Evolutionary conservation across 2,888 invertebrate genomes (phyloP).

Genomic region (Oscheius sp.): DNA sequence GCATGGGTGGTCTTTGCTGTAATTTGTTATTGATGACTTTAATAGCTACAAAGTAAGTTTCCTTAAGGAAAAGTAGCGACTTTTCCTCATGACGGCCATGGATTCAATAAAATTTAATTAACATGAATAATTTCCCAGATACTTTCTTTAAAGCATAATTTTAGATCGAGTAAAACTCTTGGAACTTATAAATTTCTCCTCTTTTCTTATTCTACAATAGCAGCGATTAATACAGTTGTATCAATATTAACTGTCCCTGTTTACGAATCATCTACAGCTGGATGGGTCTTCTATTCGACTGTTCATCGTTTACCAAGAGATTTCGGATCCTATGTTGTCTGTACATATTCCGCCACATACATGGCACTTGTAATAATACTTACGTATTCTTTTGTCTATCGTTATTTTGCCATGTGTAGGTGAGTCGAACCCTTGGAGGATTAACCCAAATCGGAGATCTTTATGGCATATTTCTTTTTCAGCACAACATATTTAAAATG

Average conservation of each 20-base stretch:
- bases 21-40: not conserved
- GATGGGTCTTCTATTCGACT: slow-evolving; percentile 20
- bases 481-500: not conserved
- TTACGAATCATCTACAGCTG: not conserved
- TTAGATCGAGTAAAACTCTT: not conserved
- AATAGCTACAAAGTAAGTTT: not conserved
- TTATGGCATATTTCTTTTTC: too few species aligned
- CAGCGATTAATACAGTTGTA: not conserved
- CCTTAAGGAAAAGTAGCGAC: too few species aligned
- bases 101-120: too few species aligned
- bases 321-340: slow-evolving; percentile 2
- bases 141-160: not conserved
- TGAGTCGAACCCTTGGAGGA: too few species aligned
- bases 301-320: slow-evolving; percentile 1
- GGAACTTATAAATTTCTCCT: slow-evolving; percentile 11
- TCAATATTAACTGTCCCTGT: not conserved
- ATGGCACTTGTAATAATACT: slow-evolving; percentile 8
- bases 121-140: too few species aligned
- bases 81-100: too few species aligned
- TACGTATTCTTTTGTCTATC: slow-evolving; percentile 13
- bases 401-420: slow-evolving; percentile 13
- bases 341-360: slow-evolving; percentile 1
- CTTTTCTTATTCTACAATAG: not conserved
- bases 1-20: not conserved
- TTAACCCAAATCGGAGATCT: too few species aligned